Percentiles rank a stretch among this genome's conserved stretches.
Conservation (phyloP, 2,113 vertebrate genomes). For the Hemicordylus capensis region DNA sequence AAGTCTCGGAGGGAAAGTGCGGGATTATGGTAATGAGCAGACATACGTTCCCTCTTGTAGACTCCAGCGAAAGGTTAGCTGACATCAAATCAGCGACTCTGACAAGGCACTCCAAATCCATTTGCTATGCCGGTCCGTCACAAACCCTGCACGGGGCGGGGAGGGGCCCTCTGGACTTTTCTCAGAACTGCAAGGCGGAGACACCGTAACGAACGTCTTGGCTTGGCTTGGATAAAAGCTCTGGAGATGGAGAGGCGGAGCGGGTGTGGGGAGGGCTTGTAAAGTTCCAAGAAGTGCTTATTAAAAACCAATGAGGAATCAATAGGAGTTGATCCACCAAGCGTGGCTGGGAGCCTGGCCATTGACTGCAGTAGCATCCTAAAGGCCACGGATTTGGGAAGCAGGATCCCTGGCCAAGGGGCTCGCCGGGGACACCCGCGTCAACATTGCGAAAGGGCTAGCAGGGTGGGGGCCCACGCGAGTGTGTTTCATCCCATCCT, state of each 20-base stretch:
- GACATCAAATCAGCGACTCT: conserved; percentile 84
- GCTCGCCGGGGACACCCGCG: too few species aligned
- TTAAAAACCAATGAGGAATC: background rate
- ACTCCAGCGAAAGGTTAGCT: conserved; percentile 84
- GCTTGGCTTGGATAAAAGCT: background rate
- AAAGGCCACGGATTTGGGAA: background rate
- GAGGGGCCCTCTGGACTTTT: conserved; percentile 26
- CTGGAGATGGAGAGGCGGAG: background rate
- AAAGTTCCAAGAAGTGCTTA: background rate
- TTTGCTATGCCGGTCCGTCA: conserved; percentile 76
- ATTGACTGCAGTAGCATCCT: background rate
- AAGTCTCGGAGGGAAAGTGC: conserved; percentile 91
- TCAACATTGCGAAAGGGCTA: too few species aligned
- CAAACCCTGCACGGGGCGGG: conserved; percentile 19
- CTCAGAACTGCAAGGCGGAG: conserved; percentile 34
- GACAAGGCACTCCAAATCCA: conserved; percentile 84
- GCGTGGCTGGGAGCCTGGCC: background rate
- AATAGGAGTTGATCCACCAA: background rate
- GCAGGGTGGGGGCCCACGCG: too few species aligned
- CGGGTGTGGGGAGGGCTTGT: background rate
- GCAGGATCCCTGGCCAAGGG: too few species aligned
- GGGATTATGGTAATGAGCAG: conserved; percentile 96
- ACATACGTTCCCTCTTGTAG: conserved; percentile 86
- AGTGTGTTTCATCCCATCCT: too few species aligned
- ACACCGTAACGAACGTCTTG: conserved; percentile 3